A percentile compares a stretch with the other conserved stretches of the same genome.
These are phyloP conservation scores for Periplaneta americana DNA, from an alignment of 1,140 invertebrate species.

Conservation along the genomic window DNA sequence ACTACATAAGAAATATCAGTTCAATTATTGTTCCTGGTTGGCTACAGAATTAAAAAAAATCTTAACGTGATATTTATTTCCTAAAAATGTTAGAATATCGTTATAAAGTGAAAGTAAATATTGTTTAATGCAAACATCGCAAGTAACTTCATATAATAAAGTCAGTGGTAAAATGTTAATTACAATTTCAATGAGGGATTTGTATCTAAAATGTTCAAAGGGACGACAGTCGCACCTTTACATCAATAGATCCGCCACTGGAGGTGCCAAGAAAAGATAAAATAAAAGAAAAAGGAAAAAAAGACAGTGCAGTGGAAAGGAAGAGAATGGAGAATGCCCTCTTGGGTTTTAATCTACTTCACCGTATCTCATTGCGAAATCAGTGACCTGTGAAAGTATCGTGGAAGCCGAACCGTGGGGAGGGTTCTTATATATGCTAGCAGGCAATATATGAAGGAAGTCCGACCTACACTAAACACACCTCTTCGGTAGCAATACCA, in stretches of 20 bases:
- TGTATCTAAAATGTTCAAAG: too few relatives aligned
- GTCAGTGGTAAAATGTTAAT: too few relatives aligned
- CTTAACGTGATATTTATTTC: too few relatives aligned
- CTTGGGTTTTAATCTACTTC: conserved; percentile 3
- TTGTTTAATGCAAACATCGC: too few relatives aligned
- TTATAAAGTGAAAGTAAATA: too few relatives aligned
- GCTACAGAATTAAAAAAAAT: too few relatives aligned
- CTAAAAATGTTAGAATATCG: too few relatives aligned
- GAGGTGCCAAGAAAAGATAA: neutral
- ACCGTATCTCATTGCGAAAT: conserved; percentile 6
- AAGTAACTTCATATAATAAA: too few relatives aligned
- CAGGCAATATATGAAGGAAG: conserved; percentile 10
- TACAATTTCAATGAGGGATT: too few relatives aligned
- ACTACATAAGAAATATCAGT: too few relatives aligned
- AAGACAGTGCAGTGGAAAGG: neutral
- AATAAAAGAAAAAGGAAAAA: neutral
- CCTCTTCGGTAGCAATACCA: neutral
- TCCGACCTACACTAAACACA: neutral
- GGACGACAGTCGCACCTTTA: too few relatives aligned
- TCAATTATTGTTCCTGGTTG: too few relatives aligned
- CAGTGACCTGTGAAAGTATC: conserved; percentile 7
- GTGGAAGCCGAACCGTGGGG: neutral
- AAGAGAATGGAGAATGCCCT: neutral
- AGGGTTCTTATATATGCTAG: neutral
- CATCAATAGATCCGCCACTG: neutral